Evolutionary conservation across 92 coral and sea anemone genomes (phyloP).

Genomic region (Phenganax marumi): DNA sequence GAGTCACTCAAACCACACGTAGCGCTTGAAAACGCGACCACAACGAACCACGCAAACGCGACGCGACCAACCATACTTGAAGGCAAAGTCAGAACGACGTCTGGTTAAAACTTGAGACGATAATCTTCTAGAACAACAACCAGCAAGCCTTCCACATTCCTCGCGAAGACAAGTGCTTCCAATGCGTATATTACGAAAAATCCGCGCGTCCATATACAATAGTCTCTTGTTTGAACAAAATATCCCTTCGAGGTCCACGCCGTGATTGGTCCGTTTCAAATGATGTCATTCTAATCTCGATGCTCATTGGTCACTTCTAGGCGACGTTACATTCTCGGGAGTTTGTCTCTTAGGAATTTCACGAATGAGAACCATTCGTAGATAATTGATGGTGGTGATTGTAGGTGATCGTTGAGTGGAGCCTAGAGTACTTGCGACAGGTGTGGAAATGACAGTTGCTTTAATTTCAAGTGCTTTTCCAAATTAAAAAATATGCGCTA

Average conservation of each 20-base stretch:
- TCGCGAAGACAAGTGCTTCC: slow-evolving; percentile 1
- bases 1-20: slow-evolving; percentile 45
- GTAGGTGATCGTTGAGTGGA: background rate
- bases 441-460: slow-evolving; percentile 11
- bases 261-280: background rate
- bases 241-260: background rate
- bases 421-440: background rate
- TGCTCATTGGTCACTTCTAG: slow-evolving; percentile 4
- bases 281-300: background rate
- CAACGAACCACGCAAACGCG: slow-evolving; percentile 17
- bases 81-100: background rate
- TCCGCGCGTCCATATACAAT: slow-evolving; percentile 21
- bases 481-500: too few relatives aligned
- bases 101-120: background rate
- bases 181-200: slow-evolving; percentile 1
- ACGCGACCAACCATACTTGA: background rate
- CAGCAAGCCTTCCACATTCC: background rate
- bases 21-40: slow-evolving; percentile 41
- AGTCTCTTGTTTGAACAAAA: slow-evolving; percentile 26
- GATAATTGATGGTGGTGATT: slow-evolving; percentile 36
- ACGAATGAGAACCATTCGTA: slow-evolving; percentile 38
- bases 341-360: slow-evolving; percentile 6
- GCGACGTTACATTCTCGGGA: slow-evolving; percentile 17
- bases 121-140: background rate
- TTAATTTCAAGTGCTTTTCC: background rate